phyloP scores from a whole-genome alignment of 1,140 invertebrate species.

The Drosophila serrata region DNA sequence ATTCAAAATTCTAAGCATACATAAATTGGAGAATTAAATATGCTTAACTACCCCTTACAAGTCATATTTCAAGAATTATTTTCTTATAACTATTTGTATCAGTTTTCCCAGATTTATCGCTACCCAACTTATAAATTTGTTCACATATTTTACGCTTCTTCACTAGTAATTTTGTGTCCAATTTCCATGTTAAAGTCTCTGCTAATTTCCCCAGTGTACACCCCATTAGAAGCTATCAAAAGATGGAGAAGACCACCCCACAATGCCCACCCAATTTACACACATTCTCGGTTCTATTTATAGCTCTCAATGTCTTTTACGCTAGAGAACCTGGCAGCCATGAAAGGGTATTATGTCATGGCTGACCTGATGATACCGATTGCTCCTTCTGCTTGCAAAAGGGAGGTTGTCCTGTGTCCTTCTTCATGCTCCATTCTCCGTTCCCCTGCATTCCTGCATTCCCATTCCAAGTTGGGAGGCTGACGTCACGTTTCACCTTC shows the following conservation, averaged over 20 bases:
- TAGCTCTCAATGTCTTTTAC: slow-evolving; percentile 62
- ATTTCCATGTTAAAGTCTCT: too few relatives aligned
- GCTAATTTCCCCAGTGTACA: not conserved
- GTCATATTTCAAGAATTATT: not conserved
- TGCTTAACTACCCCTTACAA: too few relatives aligned
- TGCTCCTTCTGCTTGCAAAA: slow-evolving; percentile 22
- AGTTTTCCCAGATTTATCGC: too few relatives aligned
- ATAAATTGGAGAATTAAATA: not conserved
- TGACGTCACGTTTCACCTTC: slow-evolving; percentile 81
- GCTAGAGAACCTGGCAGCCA: slow-evolving; percentile 44
- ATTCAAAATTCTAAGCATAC: too few relatives aligned
- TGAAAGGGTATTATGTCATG: slow-evolving; percentile 81
- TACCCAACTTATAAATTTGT: too few relatives aligned
- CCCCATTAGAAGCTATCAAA: slow-evolving; percentile 15
- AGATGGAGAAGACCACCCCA: slow-evolving; percentile 11
- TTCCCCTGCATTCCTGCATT: too few relatives aligned
- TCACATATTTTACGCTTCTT: too few relatives aligned
- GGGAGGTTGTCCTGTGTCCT: slow-evolving; percentile 16
- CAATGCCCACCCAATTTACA: slow-evolving; percentile 53
- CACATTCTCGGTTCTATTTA: slow-evolving; percentile 56
- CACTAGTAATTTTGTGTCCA: not conserved
- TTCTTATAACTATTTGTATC: not conserved
- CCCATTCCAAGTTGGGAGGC: too few relatives aligned
- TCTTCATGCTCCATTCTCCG: not conserved
- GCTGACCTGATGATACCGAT: slow-evolving; percentile 58